Conservation (phyloP, 2,113 vertebrate genomes). For the Zingel zingel region DNA sequence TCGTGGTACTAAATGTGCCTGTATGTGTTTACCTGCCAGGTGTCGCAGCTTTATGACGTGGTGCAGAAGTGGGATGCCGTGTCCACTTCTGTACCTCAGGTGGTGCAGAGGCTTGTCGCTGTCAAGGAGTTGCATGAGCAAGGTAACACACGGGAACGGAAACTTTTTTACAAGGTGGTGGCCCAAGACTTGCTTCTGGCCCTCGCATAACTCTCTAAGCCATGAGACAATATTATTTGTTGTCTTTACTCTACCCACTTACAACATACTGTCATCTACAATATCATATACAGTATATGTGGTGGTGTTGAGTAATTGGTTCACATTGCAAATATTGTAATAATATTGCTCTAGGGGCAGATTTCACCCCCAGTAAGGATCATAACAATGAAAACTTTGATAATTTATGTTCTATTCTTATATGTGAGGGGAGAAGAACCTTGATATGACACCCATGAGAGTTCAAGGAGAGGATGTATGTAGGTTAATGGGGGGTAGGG, state of each 20-base stretch:
- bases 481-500: slow-evolving; percentile 59
- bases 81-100: slow-evolving; percentile 89
- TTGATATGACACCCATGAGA: slow-evolving; percentile 71
- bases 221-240: not conserved
- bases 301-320: slow-evolving; percentile 24
- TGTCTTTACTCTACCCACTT: not conserved
- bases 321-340: slow-evolving; percentile 36
- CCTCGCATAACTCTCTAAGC: not conserved
- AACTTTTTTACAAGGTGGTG: not conserved
- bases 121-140: slow-evolving; percentile 94
- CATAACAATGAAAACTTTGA: slow-evolving; percentile 34
- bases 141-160: slow-evolving; percentile 79
- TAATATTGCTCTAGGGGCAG: slow-evolving; percentile 26
- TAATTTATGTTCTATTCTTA: slow-evolving; percentile 49
- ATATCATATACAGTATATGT: slow-evolving; percentile 1
- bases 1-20: not conserved
- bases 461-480: slow-evolving; percentile 69
- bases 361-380: slow-evolving; percentile 27
- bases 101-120: slow-evolving; percentile 91
- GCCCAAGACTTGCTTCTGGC: not conserved
- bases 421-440: slow-evolving; percentile 51
- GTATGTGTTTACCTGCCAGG: slow-evolving; percentile 74
- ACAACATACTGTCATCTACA: not conserved
- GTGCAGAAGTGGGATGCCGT: slow-evolving; percentile 93
- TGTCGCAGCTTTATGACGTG: slow-evolving; percentile 91